Evolutionary conservation across 2,888 invertebrate species (phyloP), one percentile per base, ranked within the genome.

Genomic region (Biston stratarius): DNA sequence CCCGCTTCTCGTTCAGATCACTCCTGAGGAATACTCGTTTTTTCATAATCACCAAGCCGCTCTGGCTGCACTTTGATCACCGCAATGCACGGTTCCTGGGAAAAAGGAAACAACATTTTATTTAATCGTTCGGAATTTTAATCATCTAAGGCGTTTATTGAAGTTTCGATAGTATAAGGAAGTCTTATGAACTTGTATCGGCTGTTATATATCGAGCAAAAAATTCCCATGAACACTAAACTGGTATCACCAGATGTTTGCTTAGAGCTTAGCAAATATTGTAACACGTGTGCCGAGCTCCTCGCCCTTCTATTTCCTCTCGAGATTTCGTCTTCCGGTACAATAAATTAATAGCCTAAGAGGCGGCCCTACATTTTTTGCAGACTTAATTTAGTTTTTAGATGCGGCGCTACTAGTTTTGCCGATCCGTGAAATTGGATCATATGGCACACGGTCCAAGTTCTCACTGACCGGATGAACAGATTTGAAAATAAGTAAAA

Each of bases 321-420:
- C 84, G 87, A 92, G 92, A 92, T 93, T 92, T 92, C 86, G 90
- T 92, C 93, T 94, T 94, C 94, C 94, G 94, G 92, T 86, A 86
- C 83, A 86, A 89, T 88, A 91, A 90, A 91, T 92, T 92, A 90
- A 90, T 89, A 86, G 88, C 75, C 84, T 70, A 82, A 82, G 83
- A 81, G 80, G 83, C 75, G 78, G 76, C 70, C 74, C 56, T 70
- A 69, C 53, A 63, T 87, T 92, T 92, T 92, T 91, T 90, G 87
- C 84, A 61, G 78, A 61, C 75, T 77, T 77, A 81, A 85, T 87
- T 87, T 82, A 77, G 80, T 82, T 87, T 85, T 89, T 86, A 78
- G 75, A 74, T 65, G 75, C 74, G 85, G 83, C 82, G 88, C 88
- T 89, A 88, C 86, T 79, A 78, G 80, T 83, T 81, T 40, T 79